Evolutionary conservation across 2,888 invertebrate genomes (phyloP), one percentile per base, ranked within the genome.

Genomic region (Plutella xylostella): DNA sequence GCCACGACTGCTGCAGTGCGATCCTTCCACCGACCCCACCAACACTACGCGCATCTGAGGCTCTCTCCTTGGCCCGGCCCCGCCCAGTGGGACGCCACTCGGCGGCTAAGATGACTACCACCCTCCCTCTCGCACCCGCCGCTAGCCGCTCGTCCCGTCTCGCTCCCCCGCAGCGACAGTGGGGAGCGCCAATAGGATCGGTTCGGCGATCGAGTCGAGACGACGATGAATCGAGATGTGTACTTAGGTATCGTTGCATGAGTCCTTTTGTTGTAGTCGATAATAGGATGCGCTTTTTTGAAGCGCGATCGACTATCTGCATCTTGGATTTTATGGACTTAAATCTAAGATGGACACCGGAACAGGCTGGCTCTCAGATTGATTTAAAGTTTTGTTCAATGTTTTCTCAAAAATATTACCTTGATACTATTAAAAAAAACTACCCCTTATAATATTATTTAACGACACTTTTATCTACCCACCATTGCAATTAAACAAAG

Each of bases 41-140:
- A 85, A 78, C 85, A 78, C 85, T 77, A 74, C 82, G 86, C 86
- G 86, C 86, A 86, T 87, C 86, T 83, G 77, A 85, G 85, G 83
- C 80, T 79, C 83, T 71, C 79, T 83, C 76, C 78, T 75, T 76
- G 68, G 72, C 75, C 71, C 78, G 76, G 85, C 87, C 85, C 87
- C 88, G 87, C 88, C 88, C 85, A 77, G 78, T 79, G 78, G 85
- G 87, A 79, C 78, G 83, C 82, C 58, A 77, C 82, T 76, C 80
- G 72, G 65, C 61, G 63, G 72, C 78, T 82, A 83, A 83, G 82
- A 83, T 82, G 77, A 79, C 79, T 79, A 70, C 72, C 74, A 70
- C 69, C 77, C 79, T 83, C 83, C 63, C 69, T 72, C 61, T 76
- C 72, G 50, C 74, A 59, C 82, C 48, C 57, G 53, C 14, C 38